phyloP scores from a whole-genome alignment of 2,113 vertebrate genomes.

The Balaeniceps rex region DNA sequence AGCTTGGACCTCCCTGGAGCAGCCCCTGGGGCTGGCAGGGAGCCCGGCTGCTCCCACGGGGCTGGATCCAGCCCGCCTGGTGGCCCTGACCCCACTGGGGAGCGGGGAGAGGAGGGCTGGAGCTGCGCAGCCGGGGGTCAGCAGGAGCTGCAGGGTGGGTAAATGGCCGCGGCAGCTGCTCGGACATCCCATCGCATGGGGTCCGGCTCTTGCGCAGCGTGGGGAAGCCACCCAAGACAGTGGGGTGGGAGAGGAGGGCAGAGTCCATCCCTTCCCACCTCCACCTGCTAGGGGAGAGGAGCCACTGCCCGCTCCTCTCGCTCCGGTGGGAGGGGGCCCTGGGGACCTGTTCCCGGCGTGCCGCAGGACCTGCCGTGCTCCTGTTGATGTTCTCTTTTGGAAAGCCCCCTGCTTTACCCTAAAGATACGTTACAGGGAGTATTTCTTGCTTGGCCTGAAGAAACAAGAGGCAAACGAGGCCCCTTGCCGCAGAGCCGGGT shows the following conservation, averaged over 20 bases:
- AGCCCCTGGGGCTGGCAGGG: background rate
- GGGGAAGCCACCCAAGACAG: background rate
- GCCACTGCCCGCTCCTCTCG: too few relatives aligned
- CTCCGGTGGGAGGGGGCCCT: background rate
- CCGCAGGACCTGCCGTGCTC: background rate
- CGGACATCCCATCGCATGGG: too few relatives aligned
- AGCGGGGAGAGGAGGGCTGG: background rate
- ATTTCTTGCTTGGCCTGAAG: background rate
- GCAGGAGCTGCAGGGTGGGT: background rate
- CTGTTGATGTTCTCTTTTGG: background rate
- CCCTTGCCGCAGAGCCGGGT: background rate
- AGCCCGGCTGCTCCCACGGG: background rate
- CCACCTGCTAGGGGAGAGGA: background rate
- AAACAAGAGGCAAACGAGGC: too few relatives aligned
- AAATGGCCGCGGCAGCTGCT: too few relatives aligned
- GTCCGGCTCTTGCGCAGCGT: accelerated
- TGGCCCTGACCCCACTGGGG: background rate
- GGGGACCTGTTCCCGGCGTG: background rate
- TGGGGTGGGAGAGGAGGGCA: background rate
- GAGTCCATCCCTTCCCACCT: background rate
- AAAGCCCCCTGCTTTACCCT: background rate
- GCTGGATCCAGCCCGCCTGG: background rate
- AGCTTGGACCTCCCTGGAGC: background rate
- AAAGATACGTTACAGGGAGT: background rate
- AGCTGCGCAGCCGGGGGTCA: background rate